Evolutionary conservation across 2,888 invertebrate genomes (phyloP).

Genomic region (Xanthia icteritia): DNA sequence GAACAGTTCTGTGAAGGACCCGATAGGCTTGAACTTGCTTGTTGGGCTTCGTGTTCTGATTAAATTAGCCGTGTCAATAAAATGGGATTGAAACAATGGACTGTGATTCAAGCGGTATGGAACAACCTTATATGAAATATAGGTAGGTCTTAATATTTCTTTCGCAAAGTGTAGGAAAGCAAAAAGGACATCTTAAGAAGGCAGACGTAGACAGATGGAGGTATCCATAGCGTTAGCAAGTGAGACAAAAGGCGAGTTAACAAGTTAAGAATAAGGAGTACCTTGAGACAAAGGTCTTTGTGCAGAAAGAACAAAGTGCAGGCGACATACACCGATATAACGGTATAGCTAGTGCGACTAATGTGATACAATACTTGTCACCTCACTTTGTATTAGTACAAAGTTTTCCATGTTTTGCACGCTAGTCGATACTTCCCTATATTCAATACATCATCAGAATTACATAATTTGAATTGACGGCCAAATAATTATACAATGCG

Average conservation of each 20-base stretch:
- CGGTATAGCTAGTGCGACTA: not conserved
- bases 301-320: constrained; percentile 64
- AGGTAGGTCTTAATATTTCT: constrained; percentile 9
- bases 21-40: constrained; percentile 61
- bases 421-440: not conserved
- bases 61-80: constrained; percentile 36
- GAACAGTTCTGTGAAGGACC: constrained; percentile 68
- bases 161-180: constrained; percentile 8
- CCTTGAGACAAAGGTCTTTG: constrained; percentile 73
- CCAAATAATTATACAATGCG: not conserved
- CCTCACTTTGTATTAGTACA: not conserved
- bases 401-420: too few relatives aligned
- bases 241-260: constrained; percentile 67
- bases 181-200: constrained; percentile 30
- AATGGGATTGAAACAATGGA: constrained; percentile 5
- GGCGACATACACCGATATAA: constrained; percentile 21
- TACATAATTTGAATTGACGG: not conserved
- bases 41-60: constrained; percentile 42
- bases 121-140: constrained; percentile 1
- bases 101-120: not conserved
- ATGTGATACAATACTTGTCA: not conserved
- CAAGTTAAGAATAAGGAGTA: constrained; percentile 65
- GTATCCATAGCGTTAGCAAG: constrained; percentile 36
- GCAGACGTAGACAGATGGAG: constrained; percentile 53
- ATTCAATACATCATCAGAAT: not conserved